Evolutionary conservation across 2,888 invertebrate genomes (phyloP).

Genomic region (Ophion ellenae): DNA sequence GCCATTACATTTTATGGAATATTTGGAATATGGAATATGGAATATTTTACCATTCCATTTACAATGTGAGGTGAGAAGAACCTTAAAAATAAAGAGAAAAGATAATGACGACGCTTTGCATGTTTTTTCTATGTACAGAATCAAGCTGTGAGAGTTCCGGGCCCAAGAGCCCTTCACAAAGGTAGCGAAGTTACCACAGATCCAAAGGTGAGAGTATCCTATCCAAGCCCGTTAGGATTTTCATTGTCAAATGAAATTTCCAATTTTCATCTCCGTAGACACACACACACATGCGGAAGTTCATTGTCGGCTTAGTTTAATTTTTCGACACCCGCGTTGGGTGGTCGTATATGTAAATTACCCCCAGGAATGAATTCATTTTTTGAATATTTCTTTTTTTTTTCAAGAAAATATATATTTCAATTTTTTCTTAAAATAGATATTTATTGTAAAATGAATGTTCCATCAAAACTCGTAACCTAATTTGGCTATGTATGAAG

Average conservation of each 20-base stretch:
- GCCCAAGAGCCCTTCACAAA: constrained; percentile 15
- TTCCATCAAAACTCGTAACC: no score
- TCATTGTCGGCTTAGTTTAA: constrained; percentile 76
- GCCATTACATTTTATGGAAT: no score
- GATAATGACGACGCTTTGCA: constrained; percentile 18
- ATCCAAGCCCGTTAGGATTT: constrained; percentile 24
- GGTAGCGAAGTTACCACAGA: constrained; percentile 17
- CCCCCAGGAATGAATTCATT: not conserved
- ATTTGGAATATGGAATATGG: no score
- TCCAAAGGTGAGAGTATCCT: constrained; percentile 11
- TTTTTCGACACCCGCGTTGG: constrained; percentile 72
- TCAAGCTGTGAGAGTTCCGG: constrained; percentile 11
- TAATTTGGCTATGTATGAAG: not conserved
- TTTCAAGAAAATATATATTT: not conserved
- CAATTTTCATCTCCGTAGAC: constrained; percentile 70
- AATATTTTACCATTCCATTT: no score
- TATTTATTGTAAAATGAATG: no score
- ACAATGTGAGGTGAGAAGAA: not conserved
- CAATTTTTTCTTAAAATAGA: not conserved
- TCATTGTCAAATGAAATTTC: constrained; percentile 53
- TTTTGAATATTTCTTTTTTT: not conserved
- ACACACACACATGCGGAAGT: not conserved
- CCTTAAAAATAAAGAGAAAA: constrained; percentile 12
- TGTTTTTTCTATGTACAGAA: constrained; percentile 15
- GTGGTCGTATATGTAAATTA: constrained; percentile 70